Evolutionary conservation across 2,888 invertebrate species (phyloP), one percentile per base, ranked within the genome.

Genomic region (Gnatocerus cornutus): DNA sequence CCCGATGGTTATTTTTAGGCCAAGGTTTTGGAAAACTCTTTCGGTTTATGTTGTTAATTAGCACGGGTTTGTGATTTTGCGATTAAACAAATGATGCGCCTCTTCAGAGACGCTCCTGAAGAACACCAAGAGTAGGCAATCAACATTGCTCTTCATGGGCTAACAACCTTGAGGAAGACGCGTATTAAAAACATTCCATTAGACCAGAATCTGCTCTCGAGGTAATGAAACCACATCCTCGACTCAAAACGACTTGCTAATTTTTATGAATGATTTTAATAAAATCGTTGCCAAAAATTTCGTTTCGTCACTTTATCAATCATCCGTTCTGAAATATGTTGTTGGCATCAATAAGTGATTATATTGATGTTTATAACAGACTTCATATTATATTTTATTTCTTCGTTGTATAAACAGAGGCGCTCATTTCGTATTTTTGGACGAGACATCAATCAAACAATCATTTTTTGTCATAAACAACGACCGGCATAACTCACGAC

Each of bases 1-100:
- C 29, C 16, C 9, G 46, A 13, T 10, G 33, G 43, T 30, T 63
- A 63, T 63, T 63, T 63, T 63, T 63, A 63, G 53, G 63, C 16
- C 29, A 13, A 41, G 56, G 56, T 41, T 56, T 33, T 30, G 62
- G 62, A 50, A 62, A 62, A 62, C 12, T 9, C 43, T 48, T 61
- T 59, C 8, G 13, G 41, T 41, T 41, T 41, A n/a, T 33, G 16
- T 53, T 33, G 29, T n/a, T 30, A 29, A 29, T 52, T 30, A 52
- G 52, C 16, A 9, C 52, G 55, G 21, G 7, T 37, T 39, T 55
- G 55, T 55, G 39, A 55, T 55, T 55, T 37, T 55, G 6, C 29
- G 39, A 7, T 37, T 39, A 39, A 39, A 55, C 41, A 41, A 41
- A 13, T 41, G 41, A 41, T 41, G 41, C 12, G 21, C 12, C 13